Evolutionary conservation across 2,113 vertebrate genomes (phyloP), one percentile per base, ranked within the genome.

Genomic region (Ceuthmochares aereus): DNA sequence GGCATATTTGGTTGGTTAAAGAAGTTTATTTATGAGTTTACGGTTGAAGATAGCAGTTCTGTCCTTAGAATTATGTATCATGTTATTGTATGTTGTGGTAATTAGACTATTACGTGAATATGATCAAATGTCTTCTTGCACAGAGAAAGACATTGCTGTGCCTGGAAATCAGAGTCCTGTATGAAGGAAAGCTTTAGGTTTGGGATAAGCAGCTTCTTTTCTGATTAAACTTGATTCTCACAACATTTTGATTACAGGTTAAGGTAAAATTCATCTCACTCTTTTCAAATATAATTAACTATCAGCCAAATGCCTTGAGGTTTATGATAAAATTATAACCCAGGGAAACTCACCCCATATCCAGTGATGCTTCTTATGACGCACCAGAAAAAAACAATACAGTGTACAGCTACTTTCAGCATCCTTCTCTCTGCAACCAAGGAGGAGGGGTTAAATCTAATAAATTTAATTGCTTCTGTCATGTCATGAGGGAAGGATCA

Each of bases 11-110:
- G 27, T 70, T 78, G 60, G 15, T 80, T 84, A 93, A 94, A 85
- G 32, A 92, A 70, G 40, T 7, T 85, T 89, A 72, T 95, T 96
- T 92, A 89, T 68, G 36, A 80, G 14, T 95, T 93, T 92, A 86
- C 27, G 45, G 43, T 62, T 92, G 56, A 93, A 95, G 63, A 80
- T 66, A 94, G 68, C 18, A 63, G n/a, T 78, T 72, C 47, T 93
- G 36, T 83, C 68, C 66, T 72, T 32, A 92, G 55, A 92, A 56
- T 83, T 4, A 5, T 84, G 60, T 9, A 51, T 73, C 23, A 22
- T 14, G 70, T 67, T 85, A 56, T 56, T 93, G 23, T 34, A 19
- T n/a, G 27, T 72, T 84, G 34, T 73, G 67, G 69, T 72, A 89
- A 87, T 49, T 37, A 87, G 37, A 73, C 23, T 64, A 25, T 58